These are phyloP conservation scores for Drosophila helvetica DNA, from an alignment of 2,888 invertebrate genomes.

Conservation along the genomic window DNA sequence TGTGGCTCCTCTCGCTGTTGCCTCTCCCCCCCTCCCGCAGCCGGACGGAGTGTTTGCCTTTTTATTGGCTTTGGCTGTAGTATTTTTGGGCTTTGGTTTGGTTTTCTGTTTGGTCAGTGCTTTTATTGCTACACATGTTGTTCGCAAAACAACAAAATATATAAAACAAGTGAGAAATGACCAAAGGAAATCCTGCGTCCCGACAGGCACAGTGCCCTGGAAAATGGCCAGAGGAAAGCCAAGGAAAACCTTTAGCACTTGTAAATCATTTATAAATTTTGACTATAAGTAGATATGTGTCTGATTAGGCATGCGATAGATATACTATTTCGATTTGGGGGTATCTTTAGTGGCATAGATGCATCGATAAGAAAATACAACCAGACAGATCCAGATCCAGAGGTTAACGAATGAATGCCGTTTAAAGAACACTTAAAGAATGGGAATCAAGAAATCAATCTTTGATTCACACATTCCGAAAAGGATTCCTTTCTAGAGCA, in stretches of 20 bases:
- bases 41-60: constrained; percentile 50
- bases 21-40: not conserved
- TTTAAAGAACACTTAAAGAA: no score
- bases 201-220: constrained; percentile 11
- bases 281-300: not conserved
- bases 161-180: constrained; percentile 45
- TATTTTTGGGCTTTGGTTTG: constrained; percentile 50
- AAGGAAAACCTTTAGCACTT: not conserved
- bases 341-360: not conserved
- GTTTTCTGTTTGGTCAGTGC: constrained; percentile 56
- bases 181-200: not conserved
- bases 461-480: no score
- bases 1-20: constrained; percentile 34
- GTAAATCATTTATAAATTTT: not conserved
- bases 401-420: no score
- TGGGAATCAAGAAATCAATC: no score
- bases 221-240: not conserved
- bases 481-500: no score
- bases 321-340: no score
- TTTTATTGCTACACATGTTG: constrained; percentile 80
- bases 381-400: no score
- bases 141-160: constrained; percentile 53
- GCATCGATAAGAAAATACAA: not conserved
- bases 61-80: constrained; percentile 65
- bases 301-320: not conserved